Conservation (phyloP, 35 echinoderm and acorn worm genomes). For the Heliocidaris erythrogramma region DNA sequence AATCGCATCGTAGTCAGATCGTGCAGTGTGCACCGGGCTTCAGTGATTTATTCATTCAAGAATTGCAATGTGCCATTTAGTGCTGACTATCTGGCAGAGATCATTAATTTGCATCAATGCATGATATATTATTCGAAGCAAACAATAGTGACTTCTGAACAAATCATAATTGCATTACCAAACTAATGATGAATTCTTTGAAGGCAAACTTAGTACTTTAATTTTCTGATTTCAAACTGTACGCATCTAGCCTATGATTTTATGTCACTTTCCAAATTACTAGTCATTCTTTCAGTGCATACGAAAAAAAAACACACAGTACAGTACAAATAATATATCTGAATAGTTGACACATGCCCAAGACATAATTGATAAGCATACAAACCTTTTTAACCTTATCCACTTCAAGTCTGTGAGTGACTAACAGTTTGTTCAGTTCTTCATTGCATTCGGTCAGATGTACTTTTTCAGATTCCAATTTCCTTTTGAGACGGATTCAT, state of each 20-base stretch:
- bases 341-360: background rate
- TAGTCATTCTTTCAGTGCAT: no score
- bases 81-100: background rate
- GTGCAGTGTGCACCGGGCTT: no score
- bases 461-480: slow-evolving; percentile 66
- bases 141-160: background rate
- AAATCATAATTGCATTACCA: background rate
- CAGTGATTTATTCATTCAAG: background rate
- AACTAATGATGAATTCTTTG: background rate
- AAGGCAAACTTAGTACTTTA: no score
- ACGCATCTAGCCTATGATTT: no score
- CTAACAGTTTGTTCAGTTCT: slow-evolving; percentile 78
- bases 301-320: no score
- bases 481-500: slow-evolving; percentile 65
- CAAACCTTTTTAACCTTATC: slow-evolving; percentile 80
- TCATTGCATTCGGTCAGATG: slow-evolving; percentile 67
- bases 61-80: background rate
- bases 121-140: no score
- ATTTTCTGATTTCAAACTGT: no score
- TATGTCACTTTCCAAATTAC: no score
- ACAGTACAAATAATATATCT: no score
- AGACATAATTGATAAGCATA: background rate
- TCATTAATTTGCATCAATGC: no score
- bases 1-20: no score
- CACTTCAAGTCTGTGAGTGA: slow-evolving; percentile 76